Conservation (phyloP, 2,888 invertebrate species). For the Acanthoscelides obtectus region DNA sequence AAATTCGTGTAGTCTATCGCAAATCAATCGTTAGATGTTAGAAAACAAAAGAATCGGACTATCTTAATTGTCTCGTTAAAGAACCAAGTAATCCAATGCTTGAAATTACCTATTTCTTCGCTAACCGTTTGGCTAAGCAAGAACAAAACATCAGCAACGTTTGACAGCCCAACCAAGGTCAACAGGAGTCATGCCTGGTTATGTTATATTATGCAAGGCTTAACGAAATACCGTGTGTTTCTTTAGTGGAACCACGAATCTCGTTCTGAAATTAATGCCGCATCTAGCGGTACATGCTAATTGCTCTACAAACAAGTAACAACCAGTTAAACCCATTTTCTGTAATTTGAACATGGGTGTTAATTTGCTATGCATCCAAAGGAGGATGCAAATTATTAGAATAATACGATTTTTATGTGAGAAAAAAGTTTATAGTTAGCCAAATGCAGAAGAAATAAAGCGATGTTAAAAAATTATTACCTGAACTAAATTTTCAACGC, state of each 20-base stretch:
- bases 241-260: neutral
- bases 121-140: neutral
- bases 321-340: neutral
- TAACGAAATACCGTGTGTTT: neutral
- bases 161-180: neutral
- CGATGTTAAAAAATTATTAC: too few relatives aligned
- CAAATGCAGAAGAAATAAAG: too few relatives aligned
- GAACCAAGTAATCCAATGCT: neutral
- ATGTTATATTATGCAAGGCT: neutral
- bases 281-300: neutral
- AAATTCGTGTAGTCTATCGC: too few relatives aligned
- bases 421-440: too few relatives aligned
- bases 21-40: too few relatives aligned
- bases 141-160: neutral
- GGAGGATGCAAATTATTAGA: neutral
- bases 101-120: neutral
- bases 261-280: neutral
- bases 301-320: neutral
- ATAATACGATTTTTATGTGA: neutral
- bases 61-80: neutral
- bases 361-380: neutral
- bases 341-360: neutral
- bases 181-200: neutral
- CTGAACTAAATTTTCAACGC: too few relatives aligned
- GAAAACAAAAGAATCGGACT: neutral